Evolutionary conservation across 2,113 vertebrate species (phyloP), one percentile per base, ranked within the genome.

Genomic region (Oenanthe oenanthe): DNA sequence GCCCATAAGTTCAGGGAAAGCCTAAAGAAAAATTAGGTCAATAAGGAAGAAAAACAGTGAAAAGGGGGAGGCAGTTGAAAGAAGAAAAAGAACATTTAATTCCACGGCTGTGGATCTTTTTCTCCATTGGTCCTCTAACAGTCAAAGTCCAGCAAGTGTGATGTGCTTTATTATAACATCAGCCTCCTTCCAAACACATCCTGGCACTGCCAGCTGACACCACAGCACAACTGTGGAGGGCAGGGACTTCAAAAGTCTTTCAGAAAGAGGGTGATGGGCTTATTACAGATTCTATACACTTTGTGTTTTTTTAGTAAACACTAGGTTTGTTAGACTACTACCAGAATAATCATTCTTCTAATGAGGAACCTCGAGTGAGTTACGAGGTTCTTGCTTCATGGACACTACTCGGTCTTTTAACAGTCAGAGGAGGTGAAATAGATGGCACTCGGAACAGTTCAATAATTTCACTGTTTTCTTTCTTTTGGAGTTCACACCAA

Each of bases 1-100:
- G 73, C 73, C 45, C 68, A 66, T 36, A 73, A 94, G 73, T 66
- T 88, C 67, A 93, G 53, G 54, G 56, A 85, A 94, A 86, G 78
- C 85, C 53, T 90, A 75, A 91, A 93, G 86, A 54, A 81, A 84
- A 66, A 94, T 88, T 60, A 92, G 81, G 91, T 90, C 78, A 92
- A 82, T n/a, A 77, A 71, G 48, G 34, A 76, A 91, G 20, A 62
- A 61, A 89, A 79, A 53, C 10, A 80, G 21, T 54, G 58, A 70
- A 71, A 82, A 79, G 28, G 54, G 13, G 2, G 10, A 25, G 34
- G 31, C 10, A 66, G 4, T 10, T 7, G 42, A 56, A 57, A 45
- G 11, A 51, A 60, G 15, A 47, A 85, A 43, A 79, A 53, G 11
- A 51, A 19, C 32, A 53, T 48, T 51, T 38, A 29, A 84, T 73